phyloP scores from a whole-genome alignment of 2,888 invertebrate species.

The Morpho deidamia region DNA sequence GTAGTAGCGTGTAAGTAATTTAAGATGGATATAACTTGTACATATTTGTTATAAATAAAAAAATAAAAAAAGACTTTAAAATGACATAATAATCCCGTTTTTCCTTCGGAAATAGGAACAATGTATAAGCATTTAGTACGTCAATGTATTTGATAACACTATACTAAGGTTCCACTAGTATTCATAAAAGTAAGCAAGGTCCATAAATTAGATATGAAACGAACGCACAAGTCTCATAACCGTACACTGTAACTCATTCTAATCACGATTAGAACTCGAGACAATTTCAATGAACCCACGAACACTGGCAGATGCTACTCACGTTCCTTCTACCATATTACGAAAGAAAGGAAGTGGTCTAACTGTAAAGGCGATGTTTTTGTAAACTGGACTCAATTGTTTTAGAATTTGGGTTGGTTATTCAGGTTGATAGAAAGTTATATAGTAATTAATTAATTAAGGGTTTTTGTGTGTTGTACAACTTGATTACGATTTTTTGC shows the following conservation, averaged over 20 bases:
- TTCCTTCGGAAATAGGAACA: too few species aligned
- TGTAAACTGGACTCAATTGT: slow-evolving; percentile 46
- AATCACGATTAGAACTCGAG: slow-evolving; percentile 24
- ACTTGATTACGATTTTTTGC: too few species aligned
- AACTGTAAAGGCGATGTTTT: slow-evolving; percentile 51
- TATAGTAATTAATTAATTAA: background rate
- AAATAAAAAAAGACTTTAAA: too few species aligned
- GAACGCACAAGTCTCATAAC: slow-evolving; percentile 2
- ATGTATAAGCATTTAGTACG: too few species aligned
- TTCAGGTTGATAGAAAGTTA: slow-evolving; percentile 40
- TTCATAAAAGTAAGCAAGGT: too few species aligned
- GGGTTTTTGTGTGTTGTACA: too few species aligned
- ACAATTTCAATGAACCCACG: slow-evolving; percentile 26
- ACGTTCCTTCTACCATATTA: slow-evolving; percentile 38
- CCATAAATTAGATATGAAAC: background rate
- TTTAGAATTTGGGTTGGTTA: slow-evolving; percentile 44
- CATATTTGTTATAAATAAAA: too few species aligned
- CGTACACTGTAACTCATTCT: slow-evolving; percentile 21
- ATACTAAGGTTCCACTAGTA: too few species aligned
- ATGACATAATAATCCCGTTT: too few species aligned
- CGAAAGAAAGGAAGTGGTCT: slow-evolving; percentile 44
- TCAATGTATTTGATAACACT: too few species aligned
- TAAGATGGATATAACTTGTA: too few species aligned
- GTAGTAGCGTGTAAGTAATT: too few species aligned
- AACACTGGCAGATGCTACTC: slow-evolving; percentile 32